phyloP scores from a whole-genome alignment of 2,888 invertebrate species.

The Ophonus ardosiacus region DNA sequence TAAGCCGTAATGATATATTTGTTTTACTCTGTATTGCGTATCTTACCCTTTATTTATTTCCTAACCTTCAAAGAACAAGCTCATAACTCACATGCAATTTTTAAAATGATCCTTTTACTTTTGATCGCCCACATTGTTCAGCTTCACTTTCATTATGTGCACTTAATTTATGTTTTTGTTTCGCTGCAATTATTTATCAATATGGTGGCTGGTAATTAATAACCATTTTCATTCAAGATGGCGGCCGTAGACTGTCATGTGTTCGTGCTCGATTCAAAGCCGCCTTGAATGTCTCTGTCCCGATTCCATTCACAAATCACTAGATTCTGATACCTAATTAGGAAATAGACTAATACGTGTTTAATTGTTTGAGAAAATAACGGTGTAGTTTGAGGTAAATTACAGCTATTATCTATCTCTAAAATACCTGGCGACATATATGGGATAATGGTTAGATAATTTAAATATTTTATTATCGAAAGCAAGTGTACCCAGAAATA shows the following conservation, averaged over 20 bases:
- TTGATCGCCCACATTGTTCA: slow-evolving; percentile 17
- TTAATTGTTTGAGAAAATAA: slow-evolving; percentile 15
- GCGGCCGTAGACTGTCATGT: slow-evolving; percentile 4
- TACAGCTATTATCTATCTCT: neutral
- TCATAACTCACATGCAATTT: slow-evolving; percentile 4
- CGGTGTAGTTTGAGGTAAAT: neutral
- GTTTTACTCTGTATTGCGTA: neutral
- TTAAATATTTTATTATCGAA: neutral
- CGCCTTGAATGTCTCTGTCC: slow-evolving; percentile 36
- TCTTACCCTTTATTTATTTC: neutral
- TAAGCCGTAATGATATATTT: neutral
- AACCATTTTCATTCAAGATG: slow-evolving; percentile 3
- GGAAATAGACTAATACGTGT: slow-evolving; percentile 16
- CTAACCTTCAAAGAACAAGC: neutral
- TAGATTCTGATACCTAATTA: slow-evolving; percentile 17
- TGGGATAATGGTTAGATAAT: neutral
- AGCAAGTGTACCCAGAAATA: neutral
- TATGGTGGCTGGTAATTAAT: slow-evolving; percentile 31
- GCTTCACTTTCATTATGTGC: slow-evolving; percentile 14
- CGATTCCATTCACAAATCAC: slow-evolving; percentile 38
- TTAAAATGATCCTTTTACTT: neutral
- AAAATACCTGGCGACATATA: neutral
- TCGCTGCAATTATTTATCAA: slow-evolving; percentile 30
- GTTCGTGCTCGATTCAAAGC: slow-evolving; percentile 18
- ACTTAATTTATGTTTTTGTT: slow-evolving; percentile 4